Base-by-base conservation (phyloP, 92 coral and sea anemone species). In the Phymanthus crucifer region DNA sequence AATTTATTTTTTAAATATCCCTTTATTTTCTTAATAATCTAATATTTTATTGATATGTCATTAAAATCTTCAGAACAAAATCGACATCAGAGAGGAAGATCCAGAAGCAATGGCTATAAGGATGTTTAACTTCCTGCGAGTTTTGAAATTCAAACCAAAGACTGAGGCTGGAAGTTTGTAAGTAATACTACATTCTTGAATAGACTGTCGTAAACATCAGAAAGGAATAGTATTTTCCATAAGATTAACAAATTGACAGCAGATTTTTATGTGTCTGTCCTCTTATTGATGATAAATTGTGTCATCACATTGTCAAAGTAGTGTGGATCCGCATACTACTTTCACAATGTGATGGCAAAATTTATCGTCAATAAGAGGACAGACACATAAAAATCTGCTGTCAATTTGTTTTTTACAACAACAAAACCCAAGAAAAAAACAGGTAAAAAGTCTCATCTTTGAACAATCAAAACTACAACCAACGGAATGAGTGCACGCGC, bases 41-140 rank as follows among this genome's bases (percentile, higher is more conserved):
- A 40, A 0, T 38, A 7, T 72, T 6, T 13, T 2, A 36, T 58
- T 14, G n/a, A n/a, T n/a, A 23, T 57, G 24, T 16, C 37, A 16
- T 56, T 14, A 52, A n/a, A 29, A 46, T 48, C 19, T 71, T 56
- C 58, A 95, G 99, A 95, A 95, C 73, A 95, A 89, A 80, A 43
- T 95, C 40, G 99, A 95, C 74, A 84, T 95, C 16, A 91, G 99
- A 14, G 99, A 95, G 73, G 99, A 95, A 54, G 99, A 95, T 31
- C 96, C 98, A 13, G 99, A 95, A 77, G 91, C 93, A 31, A 95
- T 88, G 87, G 94, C 97, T 16, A 84, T 92, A 72, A 89, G 99
- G 40, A 95, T 95, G 99, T 90, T 95, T 38, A 93, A 89, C 9
- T 95, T 95, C 74, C 86, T 95, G 33, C 82, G 99, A 24, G 86